Evolutionary conservation across 2,888 invertebrate species (phyloP).

Genomic region (Volucella inanis): DNA sequence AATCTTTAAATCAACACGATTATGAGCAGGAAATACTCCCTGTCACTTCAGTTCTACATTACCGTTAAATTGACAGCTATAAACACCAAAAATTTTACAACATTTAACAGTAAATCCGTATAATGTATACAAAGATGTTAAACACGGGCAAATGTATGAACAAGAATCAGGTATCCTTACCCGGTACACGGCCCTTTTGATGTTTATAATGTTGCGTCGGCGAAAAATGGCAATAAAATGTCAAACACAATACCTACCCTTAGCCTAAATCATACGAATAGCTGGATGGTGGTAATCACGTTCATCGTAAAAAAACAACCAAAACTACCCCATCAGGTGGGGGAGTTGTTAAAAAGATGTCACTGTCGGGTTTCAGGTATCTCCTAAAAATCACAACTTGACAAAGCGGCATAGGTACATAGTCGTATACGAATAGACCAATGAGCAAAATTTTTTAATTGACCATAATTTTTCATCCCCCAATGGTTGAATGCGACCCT

Average conservation of each 20-base stretch:
- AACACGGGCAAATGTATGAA: conserved; percentile 25
- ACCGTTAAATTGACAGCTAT: conserved; percentile 58
- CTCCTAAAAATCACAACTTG: conserved; percentile 24
- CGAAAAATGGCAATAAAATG: conserved; percentile 52
- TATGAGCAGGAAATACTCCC: background rate
- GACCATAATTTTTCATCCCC: conserved; percentile 56
- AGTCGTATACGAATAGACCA: conserved; percentile 6
- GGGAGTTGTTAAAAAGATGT: conserved; percentile 43
- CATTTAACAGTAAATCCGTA: conserved; percentile 21
- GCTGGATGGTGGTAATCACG: background rate
- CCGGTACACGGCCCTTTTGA: conserved; percentile 11
- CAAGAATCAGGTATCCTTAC: background rate
- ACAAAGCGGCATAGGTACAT: conserved; percentile 16
- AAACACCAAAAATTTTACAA: conserved; percentile 41
- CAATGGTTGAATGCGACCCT: background rate
- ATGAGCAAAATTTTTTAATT: conserved; percentile 61
- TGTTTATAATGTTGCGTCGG: conserved; percentile 31
- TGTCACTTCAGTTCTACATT: conserved; percentile 56
- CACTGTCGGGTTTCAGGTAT: conserved; percentile 22
- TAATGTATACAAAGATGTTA: conserved; percentile 5
- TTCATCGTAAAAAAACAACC: conserved; percentile 45
- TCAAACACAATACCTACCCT: conserved; percentile 31
- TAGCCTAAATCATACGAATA: conserved; percentile 22
- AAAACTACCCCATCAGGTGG: background rate
- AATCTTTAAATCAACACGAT: conserved; percentile 30